Percentiles rank a stretch among this genome's conserved stretches.
Evolutionary conservation across 1,140 invertebrate species (phyloP).

Genomic region (Brachionus plicatilis): DNA sequence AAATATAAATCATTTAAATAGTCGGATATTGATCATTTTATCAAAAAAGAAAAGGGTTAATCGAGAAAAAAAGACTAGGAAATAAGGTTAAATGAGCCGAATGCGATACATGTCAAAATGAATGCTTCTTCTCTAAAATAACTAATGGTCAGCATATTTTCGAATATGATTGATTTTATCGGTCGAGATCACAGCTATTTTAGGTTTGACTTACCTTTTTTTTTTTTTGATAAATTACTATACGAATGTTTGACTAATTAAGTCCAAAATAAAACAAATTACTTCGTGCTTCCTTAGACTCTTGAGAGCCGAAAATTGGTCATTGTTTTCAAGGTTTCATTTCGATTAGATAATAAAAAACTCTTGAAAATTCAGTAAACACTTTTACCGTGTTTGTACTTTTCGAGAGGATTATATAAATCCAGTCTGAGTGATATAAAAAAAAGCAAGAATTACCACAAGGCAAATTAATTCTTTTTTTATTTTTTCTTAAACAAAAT

Average conservation of each 20-base stretch:
- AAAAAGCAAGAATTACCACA: neutral
- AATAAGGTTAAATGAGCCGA: slow-evolving; percentile 34
- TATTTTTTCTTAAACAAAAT: neutral
- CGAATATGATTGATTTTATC: slow-evolving; percentile 20
- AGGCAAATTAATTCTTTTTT: neutral
- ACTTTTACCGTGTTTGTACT: neutral
- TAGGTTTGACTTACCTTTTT: neutral
- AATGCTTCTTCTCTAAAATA: neutral
- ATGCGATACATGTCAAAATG: neutral
- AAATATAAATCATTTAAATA: neutral
- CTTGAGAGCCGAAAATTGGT: neutral
- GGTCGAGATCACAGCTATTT: neutral
- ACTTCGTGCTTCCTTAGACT: neutral
- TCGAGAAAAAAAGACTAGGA: slow-evolving; percentile 18
- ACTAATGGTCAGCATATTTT: slow-evolving; percentile 12
- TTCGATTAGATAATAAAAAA: neutral
- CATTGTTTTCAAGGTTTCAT: slow-evolving; percentile 22
- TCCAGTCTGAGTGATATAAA: slow-evolving; percentile 3
- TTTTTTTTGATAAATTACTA: neutral
- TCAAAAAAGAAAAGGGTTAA: neutral
- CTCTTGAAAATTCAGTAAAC: slow-evolving; percentile 1
- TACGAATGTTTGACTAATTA: neutral
- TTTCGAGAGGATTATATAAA: slow-evolving; percentile 4
- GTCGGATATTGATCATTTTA: neutral
- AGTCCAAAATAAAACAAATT: neutral